Percentiles rank a stretch among this genome's conserved stretches.
Conservation (phyloP, 2,797 vertebrate species). For the Channa striata region DNA sequence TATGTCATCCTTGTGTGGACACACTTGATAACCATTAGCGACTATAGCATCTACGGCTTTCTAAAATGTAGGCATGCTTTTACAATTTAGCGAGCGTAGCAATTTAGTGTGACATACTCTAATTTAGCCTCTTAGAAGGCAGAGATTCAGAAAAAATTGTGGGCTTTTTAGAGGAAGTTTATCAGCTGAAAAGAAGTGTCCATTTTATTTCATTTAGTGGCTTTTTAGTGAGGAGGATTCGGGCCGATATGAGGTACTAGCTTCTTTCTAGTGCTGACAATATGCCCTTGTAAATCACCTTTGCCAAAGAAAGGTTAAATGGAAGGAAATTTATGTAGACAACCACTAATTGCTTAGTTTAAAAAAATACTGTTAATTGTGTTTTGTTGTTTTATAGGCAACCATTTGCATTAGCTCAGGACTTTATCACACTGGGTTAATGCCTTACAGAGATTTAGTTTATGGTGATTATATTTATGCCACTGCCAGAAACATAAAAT, state of each 20-base stretch:
- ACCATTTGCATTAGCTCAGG: slow-evolving; percentile 36
- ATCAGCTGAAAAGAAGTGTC: slow-evolving; percentile 15
- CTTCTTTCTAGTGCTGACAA: slow-evolving; percentile 22
- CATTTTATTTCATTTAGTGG: slow-evolving; percentile 26
- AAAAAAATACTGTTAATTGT: slow-evolving; percentile 30
- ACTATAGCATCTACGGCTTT: slow-evolving; percentile 26
- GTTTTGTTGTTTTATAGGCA: slow-evolving; percentile 33
- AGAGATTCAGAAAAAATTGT: neutral
- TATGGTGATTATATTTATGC: slow-evolving; percentile 46
- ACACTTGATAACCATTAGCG: slow-evolving; percentile 51
- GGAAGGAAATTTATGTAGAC: slow-evolving; percentile 10
- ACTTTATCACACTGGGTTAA: slow-evolving; percentile 36
- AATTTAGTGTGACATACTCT: slow-evolving; percentile 22
- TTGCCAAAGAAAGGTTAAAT: slow-evolving; percentile 16
- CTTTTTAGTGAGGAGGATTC: slow-evolving; percentile 1
- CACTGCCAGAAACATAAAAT: slow-evolving; percentile 49
- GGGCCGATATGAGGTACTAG: slow-evolving; percentile 3
- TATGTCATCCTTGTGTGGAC: slow-evolving; percentile 23
- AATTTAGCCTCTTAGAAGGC: slow-evolving; percentile 22
- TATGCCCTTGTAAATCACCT: slow-evolving; percentile 7
- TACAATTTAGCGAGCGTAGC: slow-evolving; percentile 21
- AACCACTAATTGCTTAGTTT: slow-evolving; percentile 24
- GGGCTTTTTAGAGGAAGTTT: slow-evolving; percentile 6
- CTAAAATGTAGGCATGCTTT: slow-evolving; percentile 25
- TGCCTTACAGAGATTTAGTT: slow-evolving; percentile 35